Evolutionary conservation across 2,797 vertebrate genomes (phyloP), one percentile per base, ranked within the genome.

Genomic region (Picus viridis): DNA sequence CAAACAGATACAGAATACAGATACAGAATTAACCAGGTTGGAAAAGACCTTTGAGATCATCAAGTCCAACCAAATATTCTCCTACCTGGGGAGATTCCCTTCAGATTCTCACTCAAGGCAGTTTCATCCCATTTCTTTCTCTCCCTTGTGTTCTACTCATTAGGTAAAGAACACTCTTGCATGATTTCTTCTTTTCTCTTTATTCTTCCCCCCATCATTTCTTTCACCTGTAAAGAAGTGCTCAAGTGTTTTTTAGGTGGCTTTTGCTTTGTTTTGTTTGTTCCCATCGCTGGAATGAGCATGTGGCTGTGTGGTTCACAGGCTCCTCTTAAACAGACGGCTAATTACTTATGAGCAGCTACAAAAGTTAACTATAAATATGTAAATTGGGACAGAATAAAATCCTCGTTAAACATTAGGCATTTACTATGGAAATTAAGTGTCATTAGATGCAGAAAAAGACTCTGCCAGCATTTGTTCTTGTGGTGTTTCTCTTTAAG

Each of bases 401-500:
- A 95, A 76, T 45, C 56, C 92, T 94, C 80, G 69, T 96, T 95
- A 96, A 95, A 82, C 95, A 96, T 96, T 92, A 95, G 90, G 88
- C 96, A 92, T 95, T 96, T 93, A 93, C 94, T 75, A 92, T 89
- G 95, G 96, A 96, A 96, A 96, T 97, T 95, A 95, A 95, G 93
- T 82, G 90, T 91, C 91, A 92, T 95, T 95, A 95, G 90, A 90
- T 57, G 69, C 88, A 95, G 87, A 83, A 95, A 96, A 96, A 95
- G 83, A 49, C 72, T 95, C 87, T 61, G 63, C 82, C 84, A 85
- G 74, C 47, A 29, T 72, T 96, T 86, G 90, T 92, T 95, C 68
- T 71, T 18, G 16, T 2, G 1, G 79, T 39, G 41, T 89, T 90
- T 94, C 88, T 89, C 90, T 89, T 81, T 79, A 36, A 90, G 90